Conservation (phyloP, 2,113 vertebrate species). For the Oceanites oceanicus region DNA sequence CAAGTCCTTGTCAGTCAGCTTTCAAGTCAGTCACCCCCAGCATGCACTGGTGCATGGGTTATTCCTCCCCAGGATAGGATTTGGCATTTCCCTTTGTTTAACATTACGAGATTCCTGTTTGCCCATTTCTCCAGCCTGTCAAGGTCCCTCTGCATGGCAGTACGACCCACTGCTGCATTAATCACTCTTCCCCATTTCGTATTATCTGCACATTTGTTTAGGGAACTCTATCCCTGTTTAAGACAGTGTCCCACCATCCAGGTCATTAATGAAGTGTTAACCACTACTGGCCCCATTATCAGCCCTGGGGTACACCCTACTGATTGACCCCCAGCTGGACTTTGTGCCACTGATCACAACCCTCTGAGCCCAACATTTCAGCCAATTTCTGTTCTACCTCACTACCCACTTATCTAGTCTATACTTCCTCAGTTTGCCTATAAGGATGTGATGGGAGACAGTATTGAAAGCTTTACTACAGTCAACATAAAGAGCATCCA, state of each 20-base stretch:
- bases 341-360: not conserved
- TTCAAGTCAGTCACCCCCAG: not conserved
- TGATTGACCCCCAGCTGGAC: not conserved
- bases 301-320: too few species aligned
- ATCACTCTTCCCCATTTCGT: not conserved
- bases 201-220: not conserved
- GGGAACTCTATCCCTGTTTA: not conserved
- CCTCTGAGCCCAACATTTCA: not conserved
- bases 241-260: not conserved
- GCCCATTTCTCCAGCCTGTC: not conserved
- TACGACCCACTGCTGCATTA: not conserved
- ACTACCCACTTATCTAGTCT: not conserved
- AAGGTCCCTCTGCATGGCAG: not conserved
- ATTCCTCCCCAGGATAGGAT: not conserved
- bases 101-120: not conserved
- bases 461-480: not conserved
- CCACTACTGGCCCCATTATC: not conserved
- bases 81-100: not conserved
- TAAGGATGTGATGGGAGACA: not conserved
- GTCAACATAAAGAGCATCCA: not conserved
- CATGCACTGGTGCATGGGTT: not conserved
- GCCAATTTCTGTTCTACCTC: rapidly evolving
- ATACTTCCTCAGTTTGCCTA: not conserved
- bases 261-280: not conserved
- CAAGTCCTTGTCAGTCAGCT: not conserved